Conservation (phyloP, 2,113 vertebrate genomes). For the Macquaria ambigua region DNA sequence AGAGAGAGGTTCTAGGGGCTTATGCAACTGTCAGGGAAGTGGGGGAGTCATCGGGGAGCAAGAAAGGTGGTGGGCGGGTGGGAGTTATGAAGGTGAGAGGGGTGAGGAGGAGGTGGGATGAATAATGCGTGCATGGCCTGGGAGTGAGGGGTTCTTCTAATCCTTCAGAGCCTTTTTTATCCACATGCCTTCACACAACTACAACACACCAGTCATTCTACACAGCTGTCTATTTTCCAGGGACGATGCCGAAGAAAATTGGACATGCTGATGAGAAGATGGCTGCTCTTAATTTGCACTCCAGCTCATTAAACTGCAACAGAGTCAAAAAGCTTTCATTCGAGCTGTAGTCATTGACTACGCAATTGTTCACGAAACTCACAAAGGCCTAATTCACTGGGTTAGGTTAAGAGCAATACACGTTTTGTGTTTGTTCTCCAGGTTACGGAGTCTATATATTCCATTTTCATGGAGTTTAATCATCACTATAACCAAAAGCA, state of each 20-base stretch:
- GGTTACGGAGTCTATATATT: background rate
- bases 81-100: slow-evolving; percentile 67
- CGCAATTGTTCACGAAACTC: slow-evolving; percentile 14
- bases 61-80: slow-evolving; percentile 64
- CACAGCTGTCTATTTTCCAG: slow-evolving; percentile 68
- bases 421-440: slow-evolving; percentile 23
- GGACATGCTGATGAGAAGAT: slow-evolving; percentile 72
- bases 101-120: slow-evolving; percentile 72
- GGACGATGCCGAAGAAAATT: slow-evolving; percentile 66
- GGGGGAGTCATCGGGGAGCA: slow-evolving; percentile 58
- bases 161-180: slow-evolving; percentile 76
- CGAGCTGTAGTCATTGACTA: slow-evolving; percentile 19
- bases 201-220: slow-evolving; percentile 56
- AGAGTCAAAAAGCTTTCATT: slow-evolving; percentile 53
- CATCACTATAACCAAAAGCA: background rate
- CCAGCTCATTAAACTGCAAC: slow-evolving; percentile 63
- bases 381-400: background rate
- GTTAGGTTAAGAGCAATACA: background rate
- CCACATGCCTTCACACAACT: slow-evolving; percentile 72
- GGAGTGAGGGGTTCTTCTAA: slow-evolving; percentile 76
- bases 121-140: slow-evolving; percentile 81
- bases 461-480: background rate
- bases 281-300: slow-evolving; percentile 67
- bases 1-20: slow-evolving; percentile 75
- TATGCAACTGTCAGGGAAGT: slow-evolving; percentile 80